Evolutionary conservation across 2,888 invertebrate genomes (phyloP).

Genomic region (Cryptophagus acutangulus): DNA sequence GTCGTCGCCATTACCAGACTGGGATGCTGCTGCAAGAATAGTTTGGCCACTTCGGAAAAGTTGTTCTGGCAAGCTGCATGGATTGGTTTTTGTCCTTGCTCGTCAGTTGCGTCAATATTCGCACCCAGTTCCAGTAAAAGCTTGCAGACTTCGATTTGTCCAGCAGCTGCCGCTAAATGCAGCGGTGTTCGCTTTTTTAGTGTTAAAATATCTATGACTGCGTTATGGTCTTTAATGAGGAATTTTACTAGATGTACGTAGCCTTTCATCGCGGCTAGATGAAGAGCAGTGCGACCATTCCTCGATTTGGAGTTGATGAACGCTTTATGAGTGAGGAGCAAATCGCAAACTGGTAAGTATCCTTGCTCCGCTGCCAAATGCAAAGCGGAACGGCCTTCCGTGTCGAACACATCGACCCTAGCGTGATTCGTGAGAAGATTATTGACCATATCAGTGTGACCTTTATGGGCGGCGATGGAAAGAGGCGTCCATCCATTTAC

Average conservation of each 20-base stretch:
- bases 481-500: conserved; percentile 96
- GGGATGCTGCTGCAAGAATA: conserved; percentile 92
- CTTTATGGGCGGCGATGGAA: conserved; percentile 91
- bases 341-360: conserved; percentile 84
- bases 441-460: conserved; percentile 86
- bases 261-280: conserved; percentile 95
- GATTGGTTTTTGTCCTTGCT: conserved; percentile 93
- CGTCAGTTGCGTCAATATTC: conserved; percentile 93
- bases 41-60: conserved; percentile 94
- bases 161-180: conserved; percentile 93
- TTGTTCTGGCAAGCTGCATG: conserved; percentile 98
- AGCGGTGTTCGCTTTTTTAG: conserved; percentile 95
- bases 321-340: conserved; percentile 88
- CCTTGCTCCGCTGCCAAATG: conserved; percentile 95
- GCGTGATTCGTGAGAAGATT: conserved; percentile 90
- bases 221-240: conserved; percentile 91
- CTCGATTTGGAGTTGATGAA: conserved; percentile 98
- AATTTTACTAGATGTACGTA: conserved; percentile 86
- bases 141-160: conserved; percentile 93
- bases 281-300: conserved; percentile 93
- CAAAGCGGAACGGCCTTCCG: conserved; percentile 89
- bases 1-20: conserved; percentile 93
- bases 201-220: conserved; percentile 92
- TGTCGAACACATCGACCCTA: conserved; percentile 97
- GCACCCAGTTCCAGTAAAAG: conserved; percentile 87